Percentiles rank a stretch among this genome's conserved stretches.
phyloP scores from a whole-genome alignment of 2,888 invertebrate genomes.

The Nemotelus pantherinus region DNA sequence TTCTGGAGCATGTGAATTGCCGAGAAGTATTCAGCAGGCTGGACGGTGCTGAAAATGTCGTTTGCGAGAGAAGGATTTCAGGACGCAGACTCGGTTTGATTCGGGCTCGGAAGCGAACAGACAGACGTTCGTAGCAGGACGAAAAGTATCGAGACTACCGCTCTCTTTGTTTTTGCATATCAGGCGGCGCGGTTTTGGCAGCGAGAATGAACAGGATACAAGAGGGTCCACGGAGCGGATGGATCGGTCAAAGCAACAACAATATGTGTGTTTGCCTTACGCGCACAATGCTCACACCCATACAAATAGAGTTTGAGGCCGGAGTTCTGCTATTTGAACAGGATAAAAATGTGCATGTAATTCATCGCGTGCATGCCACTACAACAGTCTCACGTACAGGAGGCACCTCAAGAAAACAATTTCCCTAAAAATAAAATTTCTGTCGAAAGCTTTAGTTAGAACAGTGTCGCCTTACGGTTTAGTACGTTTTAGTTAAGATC shows the following conservation, averaged over 20 bases:
- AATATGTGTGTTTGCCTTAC: constrained; percentile 5
- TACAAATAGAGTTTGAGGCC: constrained; percentile 8
- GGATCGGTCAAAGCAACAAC: constrained; percentile 33
- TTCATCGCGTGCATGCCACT: constrained; percentile 45
- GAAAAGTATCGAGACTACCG: constrained; percentile 34
- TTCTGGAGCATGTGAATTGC: neutral
- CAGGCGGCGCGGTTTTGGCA: constrained; percentile 16
- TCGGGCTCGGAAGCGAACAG: neutral
- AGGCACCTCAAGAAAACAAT: constrained; percentile 33
- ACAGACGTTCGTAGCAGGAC: neutral
- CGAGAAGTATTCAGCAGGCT: constrained; percentile 9
- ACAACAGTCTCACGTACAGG: constrained; percentile 45
- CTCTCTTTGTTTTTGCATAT: constrained; percentile 41
- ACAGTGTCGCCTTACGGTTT: constrained; percentile 67
- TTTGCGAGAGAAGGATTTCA: neutral
- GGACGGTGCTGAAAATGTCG: neutral
- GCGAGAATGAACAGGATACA: constrained; percentile 28
- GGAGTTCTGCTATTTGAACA: constrained; percentile 31
- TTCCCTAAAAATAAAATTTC: constrained; percentile 47
- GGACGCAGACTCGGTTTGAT: neutral
- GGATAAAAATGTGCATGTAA: constrained; percentile 43
- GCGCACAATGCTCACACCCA: constrained; percentile 19
- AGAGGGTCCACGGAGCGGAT: constrained; percentile 13
- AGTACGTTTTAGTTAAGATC: constrained; percentile 63
- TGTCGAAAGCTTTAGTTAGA: constrained; percentile 62